phyloP scores from a whole-genome alignment of 2,888 invertebrate species.

The Saturnia japonica region DNA sequence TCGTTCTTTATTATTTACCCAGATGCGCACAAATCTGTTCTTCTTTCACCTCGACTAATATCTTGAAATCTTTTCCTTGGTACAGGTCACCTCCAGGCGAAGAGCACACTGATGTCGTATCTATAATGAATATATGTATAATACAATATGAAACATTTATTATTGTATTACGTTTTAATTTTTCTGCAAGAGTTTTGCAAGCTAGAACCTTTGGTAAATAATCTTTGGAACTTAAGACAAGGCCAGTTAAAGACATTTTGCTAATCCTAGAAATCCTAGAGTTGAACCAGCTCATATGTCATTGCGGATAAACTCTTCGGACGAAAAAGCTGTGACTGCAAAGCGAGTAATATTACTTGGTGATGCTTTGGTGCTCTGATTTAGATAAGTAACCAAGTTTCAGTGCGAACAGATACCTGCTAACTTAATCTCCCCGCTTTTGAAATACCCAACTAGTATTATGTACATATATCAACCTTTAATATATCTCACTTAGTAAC shows the following conservation, averaged over 20 bases:
- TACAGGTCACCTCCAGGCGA: slow-evolving; percentile 74
- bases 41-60: slow-evolving; percentile 76
- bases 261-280: no score
- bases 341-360: no score
- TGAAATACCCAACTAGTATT: no score
- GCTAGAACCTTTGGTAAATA: no score
- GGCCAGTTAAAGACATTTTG: neutral
- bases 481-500: no score
- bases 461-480: no score
- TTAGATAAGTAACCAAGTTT: no score
- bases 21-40: slow-evolving; percentile 89
- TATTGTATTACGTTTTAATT: neutral
- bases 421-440: no score
- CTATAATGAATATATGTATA: slow-evolving; percentile 45
- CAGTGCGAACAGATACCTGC: no score
- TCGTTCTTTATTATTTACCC: slow-evolving; percentile 48
- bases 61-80: slow-evolving; percentile 76
- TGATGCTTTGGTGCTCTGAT: no score
- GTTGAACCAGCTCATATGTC: neutral
- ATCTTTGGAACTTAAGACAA: neutral
- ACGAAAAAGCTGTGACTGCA: neutral
- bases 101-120: slow-evolving; percentile 72
- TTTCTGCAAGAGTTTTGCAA: no score
- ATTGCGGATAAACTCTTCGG: neutral
- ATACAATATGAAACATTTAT: neutral